These are phyloP conservation scores for Caenorhabditis tropicalis DNA, from an alignment of 1,140 invertebrate genomes.

Conservation along the genomic window DNA sequence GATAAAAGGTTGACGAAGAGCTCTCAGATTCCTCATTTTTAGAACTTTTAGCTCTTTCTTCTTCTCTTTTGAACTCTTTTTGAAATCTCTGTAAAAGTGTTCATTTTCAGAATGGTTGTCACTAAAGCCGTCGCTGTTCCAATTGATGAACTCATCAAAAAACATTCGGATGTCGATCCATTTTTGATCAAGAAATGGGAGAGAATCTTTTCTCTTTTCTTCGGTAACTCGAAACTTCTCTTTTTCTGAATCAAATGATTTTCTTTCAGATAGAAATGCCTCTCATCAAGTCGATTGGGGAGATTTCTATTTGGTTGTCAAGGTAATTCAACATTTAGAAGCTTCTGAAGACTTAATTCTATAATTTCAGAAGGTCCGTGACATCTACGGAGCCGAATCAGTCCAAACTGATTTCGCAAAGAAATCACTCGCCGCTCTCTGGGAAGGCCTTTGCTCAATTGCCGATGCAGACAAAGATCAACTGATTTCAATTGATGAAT, in stretches of 20 bases:
- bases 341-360: not conserved
- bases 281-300: constrained; percentile 63
- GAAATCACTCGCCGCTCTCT: constrained; percentile 64
- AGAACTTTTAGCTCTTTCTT: not conserved
- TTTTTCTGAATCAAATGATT: not conserved
- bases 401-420: constrained; percentile 61
- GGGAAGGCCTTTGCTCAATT: constrained; percentile 63
- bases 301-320: constrained; percentile 65
- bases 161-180: constrained; percentile 61
- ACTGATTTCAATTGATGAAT: constrained; percentile 66
- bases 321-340: constrained; percentile 51
- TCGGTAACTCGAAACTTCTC: constrained; percentile 56
- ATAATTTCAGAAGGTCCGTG: constrained; percentile 60
- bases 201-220: constrained; percentile 69
- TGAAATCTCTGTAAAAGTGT: too few relatives aligned
- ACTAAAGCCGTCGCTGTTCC: not conserved
- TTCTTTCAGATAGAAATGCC: constrained; percentile 63
- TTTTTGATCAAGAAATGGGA: constrained; percentile 68
- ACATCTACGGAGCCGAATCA: constrained; percentile 68
- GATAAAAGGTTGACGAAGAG: not conserved
- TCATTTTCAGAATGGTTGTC: not conserved
- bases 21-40: not conserved
- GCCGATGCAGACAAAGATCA: constrained; percentile 65
- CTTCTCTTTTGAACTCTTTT: not conserved
- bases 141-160: constrained; percentile 56